Evolutionary conservation across 2,113 vertebrate species (phyloP), one percentile per base, ranked within the genome.

Genomic region (Irena cyanogastra): DNA sequence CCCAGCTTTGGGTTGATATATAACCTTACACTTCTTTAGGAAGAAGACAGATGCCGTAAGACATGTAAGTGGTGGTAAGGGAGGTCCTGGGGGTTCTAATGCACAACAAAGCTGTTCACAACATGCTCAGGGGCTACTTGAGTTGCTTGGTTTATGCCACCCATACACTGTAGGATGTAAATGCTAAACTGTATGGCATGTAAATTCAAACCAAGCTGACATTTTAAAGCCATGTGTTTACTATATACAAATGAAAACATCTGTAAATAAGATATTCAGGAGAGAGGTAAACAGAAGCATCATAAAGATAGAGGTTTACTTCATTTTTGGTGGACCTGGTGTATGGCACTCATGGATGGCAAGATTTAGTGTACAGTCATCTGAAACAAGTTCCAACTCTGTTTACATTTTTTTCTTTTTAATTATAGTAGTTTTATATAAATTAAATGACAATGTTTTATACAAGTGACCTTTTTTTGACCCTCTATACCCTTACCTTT

Each of bases 361-460:
- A 91, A 97, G 92, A 83, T 87, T 82, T 93, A 72, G 94, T 90
- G 94, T 87, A 30, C 49, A 92, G 89, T 89, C 81, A 64, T 88
- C 87, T 93, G 69, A 93, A 94, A 95, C 44, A 75, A 95, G 86
- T 87, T 95, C 95, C 87, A 82, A 66, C 90, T 96, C 83, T 88
- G 80, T 52, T 95, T 93, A 91, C 85, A 39, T 14, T 94, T 95
- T 95, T 95, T 80, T 52, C 41, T 97, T 87, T 94, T 97, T 94
- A 97, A 94, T 97, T 96, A 97, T 91, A 95, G 96, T 96, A 95
- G 95, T 96, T 97, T 96, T 94, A 97, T 96, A 98, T 97, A 98
- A 98, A 98, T 98, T 97, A 98, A 96, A 97, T 97, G 97, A 97
- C 93, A 97, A 89, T 0, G 45, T 96, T 97, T 97, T 97, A 98